Conservation (phyloP, 2,113 vertebrate species). For the Paratilapia polleni region DNA sequence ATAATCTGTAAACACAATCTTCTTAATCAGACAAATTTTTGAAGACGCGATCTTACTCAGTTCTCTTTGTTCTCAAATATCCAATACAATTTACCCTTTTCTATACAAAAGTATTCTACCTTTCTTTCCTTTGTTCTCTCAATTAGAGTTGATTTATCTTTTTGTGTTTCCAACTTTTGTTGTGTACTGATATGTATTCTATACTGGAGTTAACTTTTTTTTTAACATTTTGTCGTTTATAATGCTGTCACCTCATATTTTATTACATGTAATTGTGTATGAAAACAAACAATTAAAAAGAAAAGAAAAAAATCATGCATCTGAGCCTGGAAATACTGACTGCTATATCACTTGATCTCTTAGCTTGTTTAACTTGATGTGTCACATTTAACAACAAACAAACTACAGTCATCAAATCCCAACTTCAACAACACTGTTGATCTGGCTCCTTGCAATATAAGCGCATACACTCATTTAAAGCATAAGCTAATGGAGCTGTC, state of each 20-base stretch:
- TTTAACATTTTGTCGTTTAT: background rate
- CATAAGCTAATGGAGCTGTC: conserved; percentile 53
- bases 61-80: background rate
- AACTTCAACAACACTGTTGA: background rate
- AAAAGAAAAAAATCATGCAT: background rate
- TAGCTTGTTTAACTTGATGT: background rate
- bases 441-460: background rate
- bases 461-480: conserved; percentile 18
- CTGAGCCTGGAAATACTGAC: background rate
- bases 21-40: background rate
- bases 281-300: background rate
- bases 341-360: background rate
- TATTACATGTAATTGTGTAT: background rate
- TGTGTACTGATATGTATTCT: background rate
- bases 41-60: background rate
- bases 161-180: background rate
- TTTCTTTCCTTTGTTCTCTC: background rate
- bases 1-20: background rate
- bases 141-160: background rate
- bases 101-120: background rate
- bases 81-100: background rate
- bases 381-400: background rate
- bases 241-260: background rate
- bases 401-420: background rate
- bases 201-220: background rate